phyloP scores from a whole-genome alignment of 2,797 vertebrate species.

The Sebastes cheni region DNA sequence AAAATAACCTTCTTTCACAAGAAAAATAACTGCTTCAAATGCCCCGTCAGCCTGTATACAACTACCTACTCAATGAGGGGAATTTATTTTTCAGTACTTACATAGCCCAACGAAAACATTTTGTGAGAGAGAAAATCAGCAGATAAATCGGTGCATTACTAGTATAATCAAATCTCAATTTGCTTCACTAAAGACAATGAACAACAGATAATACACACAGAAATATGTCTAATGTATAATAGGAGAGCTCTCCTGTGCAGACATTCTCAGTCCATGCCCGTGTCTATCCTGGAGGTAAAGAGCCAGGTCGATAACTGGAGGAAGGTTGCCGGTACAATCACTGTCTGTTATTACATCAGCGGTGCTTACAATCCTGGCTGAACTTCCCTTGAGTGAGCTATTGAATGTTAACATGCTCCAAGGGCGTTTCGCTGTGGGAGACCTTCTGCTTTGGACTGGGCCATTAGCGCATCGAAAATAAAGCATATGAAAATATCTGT shows the following conservation, averaged over 20 bases:
- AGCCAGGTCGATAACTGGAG: conserved; percentile 17
- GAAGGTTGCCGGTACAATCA: conserved; percentile 16
- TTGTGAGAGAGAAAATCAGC: too few species aligned
- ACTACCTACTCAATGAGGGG: too few species aligned
- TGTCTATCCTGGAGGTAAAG: not conserved
- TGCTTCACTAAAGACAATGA: not conserved
- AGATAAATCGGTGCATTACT: too few species aligned
- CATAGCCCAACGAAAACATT: too few species aligned
- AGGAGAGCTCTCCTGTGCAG: not conserved
- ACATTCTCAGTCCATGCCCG: not conserved
- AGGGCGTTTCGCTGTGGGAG: not conserved
- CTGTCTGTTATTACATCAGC: conserved; percentile 34
- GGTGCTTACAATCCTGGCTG: not conserved
- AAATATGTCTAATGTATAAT: not conserved
- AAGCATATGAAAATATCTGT: not conserved
- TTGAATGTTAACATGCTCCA: conserved; percentile 23
- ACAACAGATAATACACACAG: not conserved
- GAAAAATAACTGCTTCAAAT: too few species aligned
- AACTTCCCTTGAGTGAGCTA: conserved; percentile 13
- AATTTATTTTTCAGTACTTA: too few species aligned
- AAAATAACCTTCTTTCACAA: too few species aligned
- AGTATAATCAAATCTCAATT: not conserved
- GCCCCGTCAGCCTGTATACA: too few species aligned
- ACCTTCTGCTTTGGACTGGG: not conserved
- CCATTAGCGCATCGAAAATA: not conserved